phyloP scores from a whole-genome alignment of 1,140 invertebrate genomes.

The Onthophagus taurus region DNA sequence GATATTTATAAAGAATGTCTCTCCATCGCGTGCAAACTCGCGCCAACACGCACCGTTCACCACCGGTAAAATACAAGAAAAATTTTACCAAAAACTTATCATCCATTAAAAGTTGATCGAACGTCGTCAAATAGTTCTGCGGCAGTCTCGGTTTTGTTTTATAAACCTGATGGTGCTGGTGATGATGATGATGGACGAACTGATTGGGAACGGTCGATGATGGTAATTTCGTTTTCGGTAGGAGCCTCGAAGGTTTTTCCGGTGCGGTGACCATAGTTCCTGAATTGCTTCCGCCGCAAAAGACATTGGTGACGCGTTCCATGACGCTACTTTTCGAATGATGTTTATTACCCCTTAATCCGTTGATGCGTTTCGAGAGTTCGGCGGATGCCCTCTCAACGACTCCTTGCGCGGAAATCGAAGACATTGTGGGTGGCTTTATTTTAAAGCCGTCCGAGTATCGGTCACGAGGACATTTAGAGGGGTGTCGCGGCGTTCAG shows the following conservation, averaged over 20 bases:
- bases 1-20: constrained; percentile 72
- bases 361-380: constrained; percentile 77
- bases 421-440: constrained; percentile 36
- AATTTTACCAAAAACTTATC: constrained; percentile 75
- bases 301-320: constrained; percentile 73
- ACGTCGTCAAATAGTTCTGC: constrained; percentile 48
- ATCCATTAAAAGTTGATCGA: constrained; percentile 71
- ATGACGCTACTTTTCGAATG: constrained; percentile 61
- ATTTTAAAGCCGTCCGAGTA: not conserved
- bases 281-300: constrained; percentile 54
- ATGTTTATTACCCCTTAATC: constrained; percentile 61
- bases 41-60: constrained; percentile 66
- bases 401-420: constrained; percentile 67
- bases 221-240: constrained; percentile 22
- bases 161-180: too few relatives aligned
- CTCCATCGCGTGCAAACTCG: constrained; percentile 70
- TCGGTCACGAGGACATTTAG: constrained; percentile 17
- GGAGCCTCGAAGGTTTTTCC: constrained; percentile 44
- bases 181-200: too few relatives aligned
- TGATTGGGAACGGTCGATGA: constrained; percentile 8
- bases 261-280: constrained; percentile 36
- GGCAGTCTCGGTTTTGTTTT: constrained; percentile 17
- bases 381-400: constrained; percentile 82
- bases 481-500: too few relatives aligned
- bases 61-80: constrained; percentile 75